These are phyloP conservation scores for Chelonoidis abingdonii DNA, from an alignment of 2,113 vertebrate species.

Conservation along the genomic window DNA sequence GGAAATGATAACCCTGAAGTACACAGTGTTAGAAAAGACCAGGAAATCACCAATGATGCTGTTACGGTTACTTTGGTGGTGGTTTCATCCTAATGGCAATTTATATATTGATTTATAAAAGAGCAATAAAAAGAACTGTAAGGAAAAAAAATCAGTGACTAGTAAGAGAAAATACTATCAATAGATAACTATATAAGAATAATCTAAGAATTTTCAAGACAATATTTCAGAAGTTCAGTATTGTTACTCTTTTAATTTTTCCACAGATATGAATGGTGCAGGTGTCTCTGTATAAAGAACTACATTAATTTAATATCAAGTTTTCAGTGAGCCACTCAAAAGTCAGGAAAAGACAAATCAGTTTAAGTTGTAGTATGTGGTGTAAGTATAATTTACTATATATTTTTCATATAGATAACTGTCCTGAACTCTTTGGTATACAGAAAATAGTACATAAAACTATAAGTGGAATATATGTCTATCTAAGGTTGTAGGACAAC, in stretches of 20 bases:
- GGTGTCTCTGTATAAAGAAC: neutral
- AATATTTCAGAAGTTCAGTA: neutral
- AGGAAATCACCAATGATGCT: neutral
- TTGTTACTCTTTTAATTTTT: neutral
- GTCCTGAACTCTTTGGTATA: neutral
- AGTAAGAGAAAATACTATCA: too few species aligned
- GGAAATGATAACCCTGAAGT: neutral
- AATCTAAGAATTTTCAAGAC: neutral
- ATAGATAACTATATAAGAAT: too few species aligned
- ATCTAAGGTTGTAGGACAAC: neutral
- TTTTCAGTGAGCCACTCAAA: neutral
- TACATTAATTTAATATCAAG: neutral
- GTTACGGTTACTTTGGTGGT: accelerated
- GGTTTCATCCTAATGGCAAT: neutral
- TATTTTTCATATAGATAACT: neutral
- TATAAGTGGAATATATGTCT: neutral
- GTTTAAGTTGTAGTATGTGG: neutral
- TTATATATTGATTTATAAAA: neutral
- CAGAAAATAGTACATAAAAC: neutral
- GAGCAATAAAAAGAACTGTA: neutral
- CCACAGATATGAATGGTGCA: neutral
- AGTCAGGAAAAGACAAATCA: neutral
- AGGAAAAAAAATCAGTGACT: neutral
- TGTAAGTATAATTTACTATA: neutral
- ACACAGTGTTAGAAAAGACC: neutral